A percentile compares a stretch with the other conserved stretches of the same genome.
These are phyloP conservation scores for Hypomecis punctinalis DNA, from an alignment of 2,888 invertebrate genomes.

Conservation along the genomic window DNA sequence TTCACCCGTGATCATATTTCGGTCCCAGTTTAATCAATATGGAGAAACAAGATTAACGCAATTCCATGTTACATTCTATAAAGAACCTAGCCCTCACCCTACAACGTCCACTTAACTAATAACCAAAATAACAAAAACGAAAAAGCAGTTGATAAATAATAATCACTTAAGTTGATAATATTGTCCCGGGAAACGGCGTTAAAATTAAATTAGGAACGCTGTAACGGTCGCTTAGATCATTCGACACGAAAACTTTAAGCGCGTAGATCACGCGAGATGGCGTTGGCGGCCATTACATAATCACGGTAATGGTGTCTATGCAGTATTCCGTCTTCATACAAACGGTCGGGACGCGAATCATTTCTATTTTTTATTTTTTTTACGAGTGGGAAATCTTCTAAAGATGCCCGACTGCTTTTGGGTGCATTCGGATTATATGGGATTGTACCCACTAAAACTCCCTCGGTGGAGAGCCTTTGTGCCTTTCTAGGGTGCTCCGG, in stretches of 20 bases:
- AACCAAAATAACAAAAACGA: conserved; percentile 10
- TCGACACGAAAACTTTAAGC: conserved; percentile 21
- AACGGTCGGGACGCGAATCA: too few relatives aligned
- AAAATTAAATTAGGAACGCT: conserved; percentile 28
- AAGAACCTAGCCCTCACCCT: background rate
- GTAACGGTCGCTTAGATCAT: conserved; percentile 25
- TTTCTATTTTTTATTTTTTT: too few relatives aligned
- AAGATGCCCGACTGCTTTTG: too few relatives aligned
- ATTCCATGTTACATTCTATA: background rate
- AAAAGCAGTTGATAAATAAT: conserved; percentile 9
- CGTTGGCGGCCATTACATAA: conserved; percentile 20
- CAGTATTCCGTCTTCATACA: too few relatives aligned
- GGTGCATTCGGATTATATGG: too few relatives aligned
- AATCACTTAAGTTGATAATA: conserved; percentile 26
- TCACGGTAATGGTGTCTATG: background rate
- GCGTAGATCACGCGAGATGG: conserved; percentile 35
- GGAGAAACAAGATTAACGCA: background rate
- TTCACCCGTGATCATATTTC: too few relatives aligned
- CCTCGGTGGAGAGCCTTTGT: too few relatives aligned
- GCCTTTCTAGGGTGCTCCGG: too few relatives aligned
- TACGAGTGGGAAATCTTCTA: too few relatives aligned
- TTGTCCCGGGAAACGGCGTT: conserved; percentile 28
- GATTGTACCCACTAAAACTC: too few relatives aligned
- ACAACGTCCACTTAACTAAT: conserved; percentile 1
- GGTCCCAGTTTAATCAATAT: too few relatives aligned